Evolutionary conservation across 1,140 invertebrate species (phyloP).

Genomic region (Lamellibrachia luymesi): DNA sequence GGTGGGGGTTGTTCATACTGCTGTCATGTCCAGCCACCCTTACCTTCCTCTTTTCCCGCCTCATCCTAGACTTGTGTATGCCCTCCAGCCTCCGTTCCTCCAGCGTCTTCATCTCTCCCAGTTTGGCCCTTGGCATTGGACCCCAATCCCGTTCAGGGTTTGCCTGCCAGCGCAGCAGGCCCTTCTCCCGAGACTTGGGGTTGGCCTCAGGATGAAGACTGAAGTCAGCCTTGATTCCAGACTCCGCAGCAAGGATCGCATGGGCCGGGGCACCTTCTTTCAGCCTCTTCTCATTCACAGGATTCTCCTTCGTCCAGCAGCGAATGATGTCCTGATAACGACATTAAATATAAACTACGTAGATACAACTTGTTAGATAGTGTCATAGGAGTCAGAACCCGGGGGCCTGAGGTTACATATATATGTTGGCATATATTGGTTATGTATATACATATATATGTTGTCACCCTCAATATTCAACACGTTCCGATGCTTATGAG

Average conservation of each 20-base stretch:
- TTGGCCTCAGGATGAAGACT: constrained; percentile 71
- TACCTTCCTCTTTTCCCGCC: constrained; percentile 10
- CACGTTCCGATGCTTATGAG: no score
- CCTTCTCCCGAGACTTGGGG: constrained; percentile 72
- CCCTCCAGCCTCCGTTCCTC: constrained; percentile 15
- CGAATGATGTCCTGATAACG: constrained; percentile 70
- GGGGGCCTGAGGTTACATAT: background rate
- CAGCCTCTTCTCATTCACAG: constrained; percentile 50
- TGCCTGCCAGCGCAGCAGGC: constrained; percentile 77
- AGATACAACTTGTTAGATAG: background rate
- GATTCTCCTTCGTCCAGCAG: constrained; percentile 72
- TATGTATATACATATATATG: no score
- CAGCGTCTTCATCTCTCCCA: constrained; percentile 13
- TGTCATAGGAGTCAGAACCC: background rate
- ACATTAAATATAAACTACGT: background rate
- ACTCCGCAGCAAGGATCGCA: constrained; percentile 41
- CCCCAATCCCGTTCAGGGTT: constrained; percentile 88
- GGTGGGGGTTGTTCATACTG: background rate
- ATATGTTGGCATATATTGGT: background rate
- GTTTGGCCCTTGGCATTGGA: constrained; percentile 69
- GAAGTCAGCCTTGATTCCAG: constrained; percentile 63
- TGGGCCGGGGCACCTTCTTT: constrained; percentile 38
- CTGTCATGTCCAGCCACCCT: background rate
- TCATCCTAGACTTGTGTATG: constrained; percentile 2
- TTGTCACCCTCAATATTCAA: no score